phyloP scores from a whole-genome alignment of 2,113 vertebrate genomes.

The Ptilorrhoa leucosticta region DNA sequence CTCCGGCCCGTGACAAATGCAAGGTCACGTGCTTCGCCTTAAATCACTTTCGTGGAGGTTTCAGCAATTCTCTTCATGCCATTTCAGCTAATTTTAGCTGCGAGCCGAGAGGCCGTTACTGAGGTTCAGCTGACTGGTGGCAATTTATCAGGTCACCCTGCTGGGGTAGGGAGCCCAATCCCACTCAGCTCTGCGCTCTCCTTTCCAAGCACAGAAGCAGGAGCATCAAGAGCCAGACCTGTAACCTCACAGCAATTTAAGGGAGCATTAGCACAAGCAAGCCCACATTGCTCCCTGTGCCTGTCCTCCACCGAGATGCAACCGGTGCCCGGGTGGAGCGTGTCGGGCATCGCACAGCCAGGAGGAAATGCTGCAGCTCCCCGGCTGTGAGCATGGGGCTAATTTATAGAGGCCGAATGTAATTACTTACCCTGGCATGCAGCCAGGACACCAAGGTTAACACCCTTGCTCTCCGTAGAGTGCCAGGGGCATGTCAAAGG shows the following conservation, averaged over 20 bases:
- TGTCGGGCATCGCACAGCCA: accelerated
- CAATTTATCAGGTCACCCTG: slow-evolving; percentile 41
- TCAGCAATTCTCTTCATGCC: slow-evolving; percentile 46
- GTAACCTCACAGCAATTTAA: background rate
- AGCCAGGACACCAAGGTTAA: slow-evolving; percentile 35
- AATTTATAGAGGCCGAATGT: background rate
- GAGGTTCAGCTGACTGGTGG: slow-evolving; percentile 33
- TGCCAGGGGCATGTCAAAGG: background rate
- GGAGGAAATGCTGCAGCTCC: background rate
- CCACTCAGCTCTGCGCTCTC: background rate
- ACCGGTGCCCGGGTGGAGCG: accelerated
- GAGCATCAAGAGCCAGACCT: accelerated
- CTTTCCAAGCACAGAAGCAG: accelerated
- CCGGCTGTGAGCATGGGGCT: background rate
- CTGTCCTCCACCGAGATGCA: background rate
- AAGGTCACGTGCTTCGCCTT: slow-evolving; percentile 2
- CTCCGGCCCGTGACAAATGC: slow-evolving; percentile 35
- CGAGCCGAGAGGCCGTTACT: background rate
- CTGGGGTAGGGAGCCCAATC: background rate
- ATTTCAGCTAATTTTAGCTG: slow-evolving; percentile 58
- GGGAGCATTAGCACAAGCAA: accelerated
- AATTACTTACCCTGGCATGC: slow-evolving; percentile 23
- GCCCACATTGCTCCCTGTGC: accelerated
- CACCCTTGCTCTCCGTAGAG: background rate
- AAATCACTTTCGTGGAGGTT: slow-evolving; percentile 32